Percentiles rank a stretch among this genome's conserved stretches.
phyloP scores from a whole-genome alignment of 1,140 invertebrate genomes.

The Cecropterus lyciades region DNA sequence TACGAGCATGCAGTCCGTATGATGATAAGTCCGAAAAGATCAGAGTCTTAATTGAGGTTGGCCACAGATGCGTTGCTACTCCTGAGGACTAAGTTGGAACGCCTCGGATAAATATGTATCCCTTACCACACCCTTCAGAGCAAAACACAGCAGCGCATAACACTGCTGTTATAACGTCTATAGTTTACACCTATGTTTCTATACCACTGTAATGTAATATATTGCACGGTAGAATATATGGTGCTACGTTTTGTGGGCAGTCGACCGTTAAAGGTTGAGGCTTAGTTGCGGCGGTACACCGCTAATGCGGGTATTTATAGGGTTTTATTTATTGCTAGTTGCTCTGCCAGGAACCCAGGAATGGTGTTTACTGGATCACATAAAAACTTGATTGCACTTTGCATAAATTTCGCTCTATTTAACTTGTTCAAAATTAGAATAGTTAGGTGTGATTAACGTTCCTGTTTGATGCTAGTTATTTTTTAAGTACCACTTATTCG shows the following conservation, averaged over 20 bases:
- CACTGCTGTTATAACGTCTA: too few relatives aligned
- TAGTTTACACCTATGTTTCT: too few relatives aligned
- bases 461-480: background rate
- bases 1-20: too few relatives aligned
- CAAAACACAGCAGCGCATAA: too few relatives aligned
- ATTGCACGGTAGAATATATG: background rate
- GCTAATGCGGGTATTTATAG: conserved; percentile 6
- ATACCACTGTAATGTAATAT: conserved; percentile 1
- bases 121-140: too few relatives aligned
- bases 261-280: background rate
- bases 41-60: too few relatives aligned
- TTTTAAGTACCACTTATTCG: too few relatives aligned
- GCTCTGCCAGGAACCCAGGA: background rate
- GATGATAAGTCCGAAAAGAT: too few relatives aligned
- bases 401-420: conserved; percentile 5
- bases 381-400: conserved; percentile 7
- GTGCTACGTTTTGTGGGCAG: background rate
- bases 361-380: conserved; percentile 11
- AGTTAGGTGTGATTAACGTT: background rate
- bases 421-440: background rate
- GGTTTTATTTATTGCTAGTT: background rate
- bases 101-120: too few relatives aligned
- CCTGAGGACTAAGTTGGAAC: too few relatives aligned
- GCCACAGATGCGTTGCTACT: too few relatives aligned
- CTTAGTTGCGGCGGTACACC: background rate